Evolutionary conservation across 2,113 vertebrate species (phyloP).

Genomic region (Phalacrocorax pelagicus): DNA sequence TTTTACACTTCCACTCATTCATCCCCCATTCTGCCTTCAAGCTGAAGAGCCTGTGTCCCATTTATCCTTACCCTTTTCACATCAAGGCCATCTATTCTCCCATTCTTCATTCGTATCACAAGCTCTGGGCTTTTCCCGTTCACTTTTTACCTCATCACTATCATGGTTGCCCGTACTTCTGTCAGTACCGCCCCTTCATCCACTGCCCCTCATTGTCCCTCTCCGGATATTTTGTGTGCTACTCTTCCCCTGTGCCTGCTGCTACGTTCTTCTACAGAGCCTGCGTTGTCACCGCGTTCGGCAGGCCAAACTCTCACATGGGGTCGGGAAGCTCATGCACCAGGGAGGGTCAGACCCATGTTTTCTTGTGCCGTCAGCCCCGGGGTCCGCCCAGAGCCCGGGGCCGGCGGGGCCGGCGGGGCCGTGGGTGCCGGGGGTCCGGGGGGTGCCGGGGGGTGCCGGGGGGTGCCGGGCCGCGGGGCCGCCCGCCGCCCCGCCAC

Average conservation of each 20-base stretch:
- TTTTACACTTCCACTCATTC: background rate
- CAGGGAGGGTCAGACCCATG: fast-evolving
- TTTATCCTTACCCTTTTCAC: background rate
- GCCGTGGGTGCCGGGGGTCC: too few species aligned
- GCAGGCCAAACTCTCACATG: background rate
- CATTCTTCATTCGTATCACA: background rate
- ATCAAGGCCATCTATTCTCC: background rate
- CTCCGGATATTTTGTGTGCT: background rate
- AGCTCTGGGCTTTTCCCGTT: background rate
- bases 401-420: too few species aligned
- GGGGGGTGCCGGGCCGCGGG: too few species aligned
- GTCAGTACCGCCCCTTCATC: background rate
- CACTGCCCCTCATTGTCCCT: background rate
- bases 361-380: fast-evolving
- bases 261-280: background rate
- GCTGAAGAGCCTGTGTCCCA: background rate
- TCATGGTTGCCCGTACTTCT: background rate
- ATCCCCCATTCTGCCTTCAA: background rate
- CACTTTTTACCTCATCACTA: background rate
- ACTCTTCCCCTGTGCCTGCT: background rate
- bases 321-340: background rate
- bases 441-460: too few species aligned
- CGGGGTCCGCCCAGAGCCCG: background rate
- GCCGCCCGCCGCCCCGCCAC: background rate
- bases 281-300: background rate